phyloP scores from a whole-genome alignment of 2,113 vertebrate genomes.

The Carollia perspicillata region DNA sequence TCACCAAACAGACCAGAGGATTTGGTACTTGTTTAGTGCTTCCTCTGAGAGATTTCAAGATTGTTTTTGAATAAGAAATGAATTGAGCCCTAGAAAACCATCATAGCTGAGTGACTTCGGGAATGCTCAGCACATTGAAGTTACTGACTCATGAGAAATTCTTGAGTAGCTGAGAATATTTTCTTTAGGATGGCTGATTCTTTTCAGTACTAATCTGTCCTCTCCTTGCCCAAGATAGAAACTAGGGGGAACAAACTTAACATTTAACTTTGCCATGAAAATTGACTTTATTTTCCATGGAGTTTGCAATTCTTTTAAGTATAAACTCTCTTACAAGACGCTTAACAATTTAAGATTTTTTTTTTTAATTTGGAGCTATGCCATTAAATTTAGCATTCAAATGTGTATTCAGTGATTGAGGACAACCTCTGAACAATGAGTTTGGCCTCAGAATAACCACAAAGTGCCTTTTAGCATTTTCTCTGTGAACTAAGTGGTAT shows the following conservation, averaged over 20 bases:
- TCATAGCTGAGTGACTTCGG: not conserved
- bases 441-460: not conserved
- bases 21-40: slow-evolving; percentile 26
- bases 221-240: slow-evolving; percentile 31
- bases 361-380: not conserved
- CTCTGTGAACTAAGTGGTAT: not conserved
- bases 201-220: not conserved
- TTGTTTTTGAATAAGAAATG: slow-evolving; percentile 62
- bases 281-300: not conserved
- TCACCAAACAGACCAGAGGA: not conserved
- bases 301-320: not conserved
- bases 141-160: slow-evolving; percentile 57
- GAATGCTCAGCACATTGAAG: not conserved
- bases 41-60: slow-evolving; percentile 59
- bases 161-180: not conserved
- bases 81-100: slow-evolving; percentile 47
- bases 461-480: not conserved
- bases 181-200: slow-evolving; percentile 37
- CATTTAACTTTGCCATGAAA: not conserved
- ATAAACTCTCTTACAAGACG: not conserved
- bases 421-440: not conserved
- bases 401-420: not conserved
- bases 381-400: not conserved
- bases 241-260: not conserved
- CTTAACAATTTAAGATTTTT: not conserved